These are phyloP conservation scores for Thumatha senex DNA, from an alignment of 2,888 invertebrate genomes.

Conservation along the genomic window DNA sequence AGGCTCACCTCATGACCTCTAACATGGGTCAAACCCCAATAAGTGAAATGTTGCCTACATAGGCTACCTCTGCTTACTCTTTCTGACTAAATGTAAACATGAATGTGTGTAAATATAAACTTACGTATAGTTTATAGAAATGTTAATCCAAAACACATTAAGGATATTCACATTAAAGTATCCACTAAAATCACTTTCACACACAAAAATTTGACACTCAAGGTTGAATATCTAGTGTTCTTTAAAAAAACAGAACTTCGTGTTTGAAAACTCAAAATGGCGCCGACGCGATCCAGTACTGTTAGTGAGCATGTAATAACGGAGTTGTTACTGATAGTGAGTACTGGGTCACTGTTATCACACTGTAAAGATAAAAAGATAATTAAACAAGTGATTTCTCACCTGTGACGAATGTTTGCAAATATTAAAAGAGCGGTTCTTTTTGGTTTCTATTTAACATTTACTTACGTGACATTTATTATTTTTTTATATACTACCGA, in stretches of 20 bases:
- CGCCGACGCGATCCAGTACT: constrained; percentile 8
- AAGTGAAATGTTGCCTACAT: too few relatives aligned
- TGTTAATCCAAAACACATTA: not conserved
- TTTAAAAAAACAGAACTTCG: constrained; percentile 2
- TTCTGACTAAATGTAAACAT: too few relatives aligned
- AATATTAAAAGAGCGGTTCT: constrained; percentile 14
- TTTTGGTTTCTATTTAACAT: not conserved
- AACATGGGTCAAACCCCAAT: too few relatives aligned
- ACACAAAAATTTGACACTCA: not conserved
- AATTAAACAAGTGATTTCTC: constrained; percentile 28
- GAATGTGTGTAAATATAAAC: not conserved
- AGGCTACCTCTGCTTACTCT: too few relatives aligned
- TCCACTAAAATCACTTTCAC: too few relatives aligned
- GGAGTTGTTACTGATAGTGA: constrained; percentile 16
- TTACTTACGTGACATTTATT: too few relatives aligned
- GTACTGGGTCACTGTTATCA: constrained; percentile 35
- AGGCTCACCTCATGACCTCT: too few relatives aligned
- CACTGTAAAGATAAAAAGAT: constrained; percentile 39
- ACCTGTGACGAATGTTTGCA: constrained; percentile 22
- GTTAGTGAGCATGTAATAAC: constrained; percentile 7
- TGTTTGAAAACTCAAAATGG: constrained; percentile 22
- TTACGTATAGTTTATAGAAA: not conserved
- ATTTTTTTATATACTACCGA: too few relatives aligned
- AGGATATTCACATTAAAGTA: not conserved
- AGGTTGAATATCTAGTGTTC: not conserved